Conservation (phyloP, 2,113 vertebrate genomes). For the Larimichthys crocea region DNA sequence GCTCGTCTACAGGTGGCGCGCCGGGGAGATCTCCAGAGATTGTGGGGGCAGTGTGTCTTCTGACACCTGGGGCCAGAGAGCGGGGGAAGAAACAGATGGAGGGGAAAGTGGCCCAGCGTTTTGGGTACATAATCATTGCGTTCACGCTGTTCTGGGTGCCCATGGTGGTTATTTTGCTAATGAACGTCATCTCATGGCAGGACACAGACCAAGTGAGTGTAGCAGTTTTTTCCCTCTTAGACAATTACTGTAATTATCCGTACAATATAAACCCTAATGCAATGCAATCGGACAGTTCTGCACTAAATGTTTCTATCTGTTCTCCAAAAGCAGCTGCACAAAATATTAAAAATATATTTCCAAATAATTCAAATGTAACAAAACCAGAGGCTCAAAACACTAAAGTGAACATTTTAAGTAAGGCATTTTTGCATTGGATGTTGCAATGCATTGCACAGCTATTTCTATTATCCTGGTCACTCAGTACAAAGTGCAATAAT, state of each 20-base stretch:
- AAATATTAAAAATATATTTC: not conserved
- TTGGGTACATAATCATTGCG: slow-evolving; percentile 76
- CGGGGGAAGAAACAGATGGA: slow-evolving; percentile 73
- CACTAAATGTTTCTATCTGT: not conserved
- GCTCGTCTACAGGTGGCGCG: not conserved
- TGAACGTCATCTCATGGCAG: slow-evolving; percentile 51
- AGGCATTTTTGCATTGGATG: not conserved
- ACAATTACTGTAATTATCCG: not conserved
- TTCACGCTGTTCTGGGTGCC: slow-evolving; percentile 78
- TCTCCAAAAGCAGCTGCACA: not conserved
- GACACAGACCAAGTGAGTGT: slow-evolving; percentile 59
- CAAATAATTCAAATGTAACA: not conserved
- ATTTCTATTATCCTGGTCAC: not conserved
- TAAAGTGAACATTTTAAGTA: not conserved
- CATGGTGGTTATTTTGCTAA: slow-evolving; percentile 66
- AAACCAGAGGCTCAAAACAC: not conserved
- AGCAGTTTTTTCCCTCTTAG: not conserved
- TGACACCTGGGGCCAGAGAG: slow-evolving; percentile 67
- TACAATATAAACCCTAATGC: too few species aligned
- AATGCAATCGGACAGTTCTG: not conserved
- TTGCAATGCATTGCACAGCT: not conserved
- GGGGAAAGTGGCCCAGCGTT: slow-evolving; percentile 75
- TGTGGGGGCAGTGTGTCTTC: slow-evolving; percentile 74
- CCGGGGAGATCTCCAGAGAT: slow-evolving; percentile 50
- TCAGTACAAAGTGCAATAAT: not conserved